Evolutionary conservation across 2,888 invertebrate species (phyloP).

Genomic region (Ceramica pisi): DNA sequence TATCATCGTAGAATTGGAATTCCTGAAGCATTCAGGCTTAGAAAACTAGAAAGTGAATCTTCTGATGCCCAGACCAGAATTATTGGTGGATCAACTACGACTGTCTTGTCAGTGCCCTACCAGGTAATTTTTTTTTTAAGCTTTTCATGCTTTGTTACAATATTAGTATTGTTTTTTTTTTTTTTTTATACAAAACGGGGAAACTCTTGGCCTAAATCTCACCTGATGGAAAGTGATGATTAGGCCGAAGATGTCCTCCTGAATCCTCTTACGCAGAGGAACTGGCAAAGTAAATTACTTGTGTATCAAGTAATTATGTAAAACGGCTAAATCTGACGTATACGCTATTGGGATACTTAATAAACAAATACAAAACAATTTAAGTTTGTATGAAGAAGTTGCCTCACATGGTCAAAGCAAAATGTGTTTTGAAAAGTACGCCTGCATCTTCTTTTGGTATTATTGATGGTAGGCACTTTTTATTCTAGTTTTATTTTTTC

Average conservation of each 20-base stretch:
- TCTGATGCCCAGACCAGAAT: conserved; percentile 61
- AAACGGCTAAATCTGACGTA: no score
- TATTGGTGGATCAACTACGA: conserved; percentile 70
- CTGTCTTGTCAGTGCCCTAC: conserved; percentile 67
- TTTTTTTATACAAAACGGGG: no score
- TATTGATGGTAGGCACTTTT: neutral
- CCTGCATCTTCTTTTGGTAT: neutral
- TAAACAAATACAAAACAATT: neutral
- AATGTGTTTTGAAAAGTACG: neutral
- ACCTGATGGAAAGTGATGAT: no score
- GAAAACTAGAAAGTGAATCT: conserved; percentile 67
- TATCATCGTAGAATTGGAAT: conserved; percentile 72
- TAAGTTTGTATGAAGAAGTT: neutral
- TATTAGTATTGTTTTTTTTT: no score
- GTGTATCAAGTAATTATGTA: no score
- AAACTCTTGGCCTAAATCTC: no score
- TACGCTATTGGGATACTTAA: neutral
- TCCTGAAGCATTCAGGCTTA: conserved; percentile 70
- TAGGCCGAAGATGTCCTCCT: no score
- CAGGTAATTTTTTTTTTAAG: conserved; percentile 64
- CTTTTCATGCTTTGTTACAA: neutral
- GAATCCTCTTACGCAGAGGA: no score
- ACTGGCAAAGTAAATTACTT: no score
- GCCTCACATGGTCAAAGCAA: neutral
- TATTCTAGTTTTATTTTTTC: conserved; percentile 26